These are phyloP conservation scores for Allobates femoralis DNA, from an alignment of 2,797 vertebrate species.

Conservation along the genomic window DNA sequence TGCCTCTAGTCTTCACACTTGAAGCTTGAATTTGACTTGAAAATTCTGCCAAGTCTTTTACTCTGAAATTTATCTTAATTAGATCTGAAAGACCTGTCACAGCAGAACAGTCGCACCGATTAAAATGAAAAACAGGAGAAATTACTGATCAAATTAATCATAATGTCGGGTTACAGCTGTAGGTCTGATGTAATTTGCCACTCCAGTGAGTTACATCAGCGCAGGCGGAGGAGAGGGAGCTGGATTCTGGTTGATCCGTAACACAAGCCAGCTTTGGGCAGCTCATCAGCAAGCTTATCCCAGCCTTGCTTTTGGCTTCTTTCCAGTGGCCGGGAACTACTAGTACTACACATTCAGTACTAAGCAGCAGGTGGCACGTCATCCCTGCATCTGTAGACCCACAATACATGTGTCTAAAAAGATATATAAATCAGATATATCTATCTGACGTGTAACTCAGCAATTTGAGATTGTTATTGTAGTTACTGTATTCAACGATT, in stretches of 20 bases:
- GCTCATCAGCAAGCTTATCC: constrained; percentile 78
- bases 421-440: neutral
- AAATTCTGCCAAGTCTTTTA: constrained; percentile 97
- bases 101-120: constrained; percentile 99
- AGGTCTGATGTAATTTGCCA: constrained; percentile 99
- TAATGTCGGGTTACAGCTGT: constrained; percentile 99
- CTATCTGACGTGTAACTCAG: neutral
- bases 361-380: constrained; percentile 44
- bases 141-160: constrained; percentile 99
- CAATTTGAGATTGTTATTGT: no score
- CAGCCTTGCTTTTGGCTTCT: constrained; percentile 77
- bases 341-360: constrained; percentile 33
- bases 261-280: constrained; percentile 81
- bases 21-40: constrained; percentile 92
- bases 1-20: constrained; percentile 93
- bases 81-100: constrained; percentile 99
- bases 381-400: neutral
- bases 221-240: constrained; percentile 83
- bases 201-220: constrained; percentile 99
- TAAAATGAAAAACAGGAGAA: constrained; percentile 99
- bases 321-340: constrained; percentile 68
- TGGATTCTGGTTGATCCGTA: constrained; percentile 90
- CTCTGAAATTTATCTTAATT: constrained; percentile 99
- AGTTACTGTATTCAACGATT: no score
- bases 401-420: neutral